These are phyloP conservation scores for Parasteatoda lunata DNA, from an alignment of 2,888 invertebrate genomes.

Conservation along the genomic window DNA sequence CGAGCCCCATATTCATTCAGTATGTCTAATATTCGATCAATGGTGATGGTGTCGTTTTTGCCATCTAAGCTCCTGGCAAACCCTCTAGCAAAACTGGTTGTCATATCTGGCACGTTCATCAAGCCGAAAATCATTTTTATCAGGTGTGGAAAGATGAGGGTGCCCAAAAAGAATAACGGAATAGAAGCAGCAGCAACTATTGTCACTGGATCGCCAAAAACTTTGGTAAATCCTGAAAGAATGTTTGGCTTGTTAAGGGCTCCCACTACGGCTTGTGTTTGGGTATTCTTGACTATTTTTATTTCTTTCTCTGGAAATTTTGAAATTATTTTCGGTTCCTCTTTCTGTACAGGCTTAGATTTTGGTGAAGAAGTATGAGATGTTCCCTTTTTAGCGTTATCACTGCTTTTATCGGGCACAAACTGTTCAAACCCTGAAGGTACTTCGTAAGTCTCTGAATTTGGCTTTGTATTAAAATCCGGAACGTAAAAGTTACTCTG, in stretches of 20 bases:
- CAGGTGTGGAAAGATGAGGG: neutral
- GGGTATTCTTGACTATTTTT: neutral
- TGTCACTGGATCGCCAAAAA: slow-evolving; percentile 12
- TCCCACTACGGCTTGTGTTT: no score
- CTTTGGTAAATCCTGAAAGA: neutral
- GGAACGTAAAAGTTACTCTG: neutral
- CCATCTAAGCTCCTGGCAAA: slow-evolving; percentile 32
- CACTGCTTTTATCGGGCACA: neutral
- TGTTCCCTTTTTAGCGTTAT: neutral
- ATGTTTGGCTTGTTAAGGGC: slow-evolving; percentile 13
- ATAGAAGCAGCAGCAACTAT: slow-evolving; percentile 4
- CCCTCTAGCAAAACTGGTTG: slow-evolving; percentile 29
- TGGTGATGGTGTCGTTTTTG: neutral
- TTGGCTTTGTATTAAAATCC: neutral
- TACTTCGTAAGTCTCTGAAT: neutral
- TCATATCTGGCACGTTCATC: slow-evolving; percentile 20
- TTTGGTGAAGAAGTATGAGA: slow-evolving; percentile 24
- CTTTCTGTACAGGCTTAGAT: neutral
- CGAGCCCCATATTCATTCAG: slow-evolving; percentile 29
- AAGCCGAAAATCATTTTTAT: neutral
- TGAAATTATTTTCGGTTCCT: neutral
- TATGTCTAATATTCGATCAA: slow-evolving; percentile 31
- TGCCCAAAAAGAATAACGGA: slow-evolving; percentile 19
- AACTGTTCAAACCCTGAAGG: neutral
- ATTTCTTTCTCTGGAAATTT: neutral